Base-by-base conservation (phyloP, 2,888 invertebrate genomes). In the Acronicta psi region DNA sequence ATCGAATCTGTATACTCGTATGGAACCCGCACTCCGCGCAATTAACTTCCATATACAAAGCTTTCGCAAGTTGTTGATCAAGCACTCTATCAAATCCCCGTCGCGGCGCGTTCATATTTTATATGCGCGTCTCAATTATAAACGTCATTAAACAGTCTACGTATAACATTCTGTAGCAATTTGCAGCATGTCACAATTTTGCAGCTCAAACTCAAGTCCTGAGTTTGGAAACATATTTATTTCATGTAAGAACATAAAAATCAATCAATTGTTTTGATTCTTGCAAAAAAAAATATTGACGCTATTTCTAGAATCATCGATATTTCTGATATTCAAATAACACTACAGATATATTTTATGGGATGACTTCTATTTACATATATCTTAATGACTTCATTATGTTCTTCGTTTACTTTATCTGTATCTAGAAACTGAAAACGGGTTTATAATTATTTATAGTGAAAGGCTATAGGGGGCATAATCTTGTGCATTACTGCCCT, bases 41-140 rank as follows among this genome's bases (percentile, higher is more conserved):
- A 58, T 40, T 61, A 16, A 60, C 47, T 69, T 58, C 53, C 61
- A 40, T 38, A 7, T 14, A 44, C 50, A 40, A 42, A 56, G 37
- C 53, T 69, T 58, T 69, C 70, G 70, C 58, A 74, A 66, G 56
- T 45, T 42, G 29, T 45, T 59, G 36, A 47, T 59, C 45, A 64
- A 58, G 50, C 47, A 37, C 56, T 74, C 53, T 58, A 49, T 47
- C 31, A 56, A 74, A 55, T 70, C 59, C 60, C 61, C 52, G 46
- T 51, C 65, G 20, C 64, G 17, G 56, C 65, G 65, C 58, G 50
- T 49, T 52, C 41, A 51, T 16, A 29, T 59, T 46, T 59, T 46
- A 70, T 67, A 73, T 63, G 45, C 23, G 56, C 63, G 46, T 56
- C 57, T 67, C 45, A 49, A 70, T 55, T 45, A 57, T 20, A 38